Evolutionary conservation across 1,140 invertebrate species (phyloP).

Genomic region (Wiebesia pumilae): DNA sequence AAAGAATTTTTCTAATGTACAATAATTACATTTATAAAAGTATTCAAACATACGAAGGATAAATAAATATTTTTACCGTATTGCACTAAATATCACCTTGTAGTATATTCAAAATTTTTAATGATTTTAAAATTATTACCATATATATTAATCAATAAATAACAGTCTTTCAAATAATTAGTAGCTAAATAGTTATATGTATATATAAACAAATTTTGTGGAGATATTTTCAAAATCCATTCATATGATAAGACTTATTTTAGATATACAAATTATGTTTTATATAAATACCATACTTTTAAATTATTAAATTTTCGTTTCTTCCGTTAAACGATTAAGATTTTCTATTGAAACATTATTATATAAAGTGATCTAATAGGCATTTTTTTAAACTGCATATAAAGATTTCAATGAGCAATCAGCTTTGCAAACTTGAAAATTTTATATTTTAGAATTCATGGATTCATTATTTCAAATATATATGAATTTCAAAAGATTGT

Average conservation of each 20-base stretch:
- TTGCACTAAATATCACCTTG: conserved; percentile 21
- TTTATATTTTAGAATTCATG: conserved; percentile 23
- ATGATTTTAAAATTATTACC: conserved; percentile 3
- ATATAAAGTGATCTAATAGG: background rate
- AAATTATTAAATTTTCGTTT: background rate
- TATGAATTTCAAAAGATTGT: background rate
- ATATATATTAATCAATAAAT: conserved; percentile 19
- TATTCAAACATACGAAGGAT: conserved; percentile 13
- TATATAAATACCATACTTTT: background rate
- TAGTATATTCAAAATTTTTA: background rate
- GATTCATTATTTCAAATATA: conserved; percentile 1
- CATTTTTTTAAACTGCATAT: conserved; percentile 9
- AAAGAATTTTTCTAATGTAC: background rate
- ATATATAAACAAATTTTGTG: conserved; percentile 31
- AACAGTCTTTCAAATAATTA: conserved; percentile 12
- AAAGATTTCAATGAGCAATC: conserved; percentile 39
- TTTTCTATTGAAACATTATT: conserved; percentile 1
- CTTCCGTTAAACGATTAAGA: conserved; percentile 3
- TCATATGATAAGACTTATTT: conserved; percentile 2
- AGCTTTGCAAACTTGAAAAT: conserved; percentile 16
- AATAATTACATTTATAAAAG: background rate
- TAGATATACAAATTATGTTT: conserved; percentile 27
- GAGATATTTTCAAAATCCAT: conserved; percentile 18
- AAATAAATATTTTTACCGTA: conserved; percentile 4
- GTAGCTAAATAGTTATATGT: conserved; percentile 23